Conservation (phyloP, 2,113 vertebrate species). For the Eleginops maclovinus region DNA sequence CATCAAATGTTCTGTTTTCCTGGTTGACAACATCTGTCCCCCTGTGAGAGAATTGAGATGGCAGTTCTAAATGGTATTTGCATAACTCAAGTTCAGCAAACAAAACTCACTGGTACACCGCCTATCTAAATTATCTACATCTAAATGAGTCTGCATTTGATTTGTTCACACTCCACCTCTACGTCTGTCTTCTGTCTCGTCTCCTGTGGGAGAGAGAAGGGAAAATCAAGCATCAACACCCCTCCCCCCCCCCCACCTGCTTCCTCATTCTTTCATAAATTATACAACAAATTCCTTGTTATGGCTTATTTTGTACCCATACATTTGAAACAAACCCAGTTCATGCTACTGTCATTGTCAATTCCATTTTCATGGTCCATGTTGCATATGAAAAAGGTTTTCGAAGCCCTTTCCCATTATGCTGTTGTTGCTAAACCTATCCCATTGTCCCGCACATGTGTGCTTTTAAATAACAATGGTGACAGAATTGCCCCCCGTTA, state of each 20-base stretch:
- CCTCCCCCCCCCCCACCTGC: not conserved
- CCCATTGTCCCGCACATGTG: not conserved
- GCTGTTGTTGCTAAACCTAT: not conserved
- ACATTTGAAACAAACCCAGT: conserved; percentile 5
- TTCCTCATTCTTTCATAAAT: conserved; percentile 23
- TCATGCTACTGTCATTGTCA: conserved; percentile 2
- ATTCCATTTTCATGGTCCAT: not conserved
- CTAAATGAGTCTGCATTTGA: conserved; percentile 12
- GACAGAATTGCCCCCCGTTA: not conserved
- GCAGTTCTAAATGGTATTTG: conserved; percentile 36
- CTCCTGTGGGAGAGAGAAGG: conserved; percentile 32
- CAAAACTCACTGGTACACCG: not conserved
- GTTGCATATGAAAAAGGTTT: not conserved
- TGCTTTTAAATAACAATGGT: not conserved
- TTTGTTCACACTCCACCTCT: conserved; percentile 44
- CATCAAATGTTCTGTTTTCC: conserved; percentile 52
- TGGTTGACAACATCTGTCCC: conserved; percentile 43
- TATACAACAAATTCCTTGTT: conserved; percentile 2
- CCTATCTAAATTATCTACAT: conserved; percentile 29
- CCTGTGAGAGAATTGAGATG: conserved; percentile 18
- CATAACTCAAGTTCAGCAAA: conserved; percentile 15
- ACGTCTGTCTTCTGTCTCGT: conserved; percentile 10
- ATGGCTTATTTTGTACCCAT: conserved; percentile 12
- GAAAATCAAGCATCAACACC: conserved; percentile 29
- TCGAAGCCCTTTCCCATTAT: not conserved